phyloP scores from a whole-genome alignment of 1,140 invertebrate species.

The Lordiphosa collinella region DNA sequence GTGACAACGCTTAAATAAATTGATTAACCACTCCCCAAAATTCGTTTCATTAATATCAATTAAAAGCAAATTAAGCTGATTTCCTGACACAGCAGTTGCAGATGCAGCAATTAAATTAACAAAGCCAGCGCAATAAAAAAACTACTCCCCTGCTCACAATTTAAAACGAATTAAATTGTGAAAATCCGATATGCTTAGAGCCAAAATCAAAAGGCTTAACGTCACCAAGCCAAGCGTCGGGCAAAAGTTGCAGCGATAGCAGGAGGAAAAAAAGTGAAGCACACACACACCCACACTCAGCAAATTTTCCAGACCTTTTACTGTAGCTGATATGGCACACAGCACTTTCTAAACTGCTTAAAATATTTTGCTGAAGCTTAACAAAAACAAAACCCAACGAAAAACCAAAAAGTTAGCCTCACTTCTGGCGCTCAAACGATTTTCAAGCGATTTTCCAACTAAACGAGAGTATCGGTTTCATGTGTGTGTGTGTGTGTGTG shows the following conservation, averaged over 20 bases:
- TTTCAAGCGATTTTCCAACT: constrained; percentile 43
- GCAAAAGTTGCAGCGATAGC: constrained; percentile 36
- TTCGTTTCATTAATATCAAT: no score
- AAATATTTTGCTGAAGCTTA: constrained; percentile 70
- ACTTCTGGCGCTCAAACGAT: constrained; percentile 38
- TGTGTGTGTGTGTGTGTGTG: constrained; percentile 3
- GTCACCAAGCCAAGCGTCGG: constrained; percentile 13
- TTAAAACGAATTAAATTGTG: constrained; percentile 53
- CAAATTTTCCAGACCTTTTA: constrained; percentile 19
- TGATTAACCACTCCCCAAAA: no score
- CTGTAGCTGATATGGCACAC: constrained; percentile 52
- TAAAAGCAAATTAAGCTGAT: constrained; percentile 6
- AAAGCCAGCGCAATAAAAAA: constrained; percentile 19
- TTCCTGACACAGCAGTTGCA: background rate
- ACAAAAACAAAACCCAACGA: constrained; percentile 54
- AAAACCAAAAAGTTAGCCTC: constrained; percentile 53
- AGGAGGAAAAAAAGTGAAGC: background rate
- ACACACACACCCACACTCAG: constrained; percentile 6
- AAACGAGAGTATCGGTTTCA: constrained; percentile 60
- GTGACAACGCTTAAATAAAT: no score
- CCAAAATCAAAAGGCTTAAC: constrained; percentile 51
- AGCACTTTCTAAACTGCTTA: constrained; percentile 68
- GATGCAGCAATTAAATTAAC: constrained; percentile 6
- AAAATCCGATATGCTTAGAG: constrained; percentile 48
- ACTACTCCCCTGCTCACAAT: constrained; percentile 13